A percentile compares a stretch with the other conserved stretches of the same genome.
Conservation (phyloP, 2,113 vertebrate species). For the Chrysochloris asiatica region DNA sequence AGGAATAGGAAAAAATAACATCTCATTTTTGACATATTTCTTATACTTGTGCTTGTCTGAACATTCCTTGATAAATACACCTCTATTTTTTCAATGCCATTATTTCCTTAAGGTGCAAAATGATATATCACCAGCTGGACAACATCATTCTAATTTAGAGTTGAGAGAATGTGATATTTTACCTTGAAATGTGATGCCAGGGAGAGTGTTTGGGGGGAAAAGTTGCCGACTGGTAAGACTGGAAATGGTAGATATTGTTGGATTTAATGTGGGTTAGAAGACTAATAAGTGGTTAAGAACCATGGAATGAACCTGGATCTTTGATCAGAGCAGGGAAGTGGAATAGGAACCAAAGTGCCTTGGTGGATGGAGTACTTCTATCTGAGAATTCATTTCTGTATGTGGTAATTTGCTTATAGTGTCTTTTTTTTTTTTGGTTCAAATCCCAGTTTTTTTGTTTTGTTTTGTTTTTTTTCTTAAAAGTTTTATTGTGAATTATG, state of each 20-base stretch:
- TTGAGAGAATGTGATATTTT: not conserved
- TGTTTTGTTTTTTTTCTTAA: too few relatives aligned
- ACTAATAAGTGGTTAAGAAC: not conserved
- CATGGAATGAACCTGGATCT: not conserved
- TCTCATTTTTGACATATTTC: not conserved
- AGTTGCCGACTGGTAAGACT: not conserved
- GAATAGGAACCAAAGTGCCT: not conserved
- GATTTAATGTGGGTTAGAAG: not conserved
- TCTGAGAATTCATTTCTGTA: not conserved
- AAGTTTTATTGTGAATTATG: too few relatives aligned
- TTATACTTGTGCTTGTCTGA: slow-evolving; percentile 15
- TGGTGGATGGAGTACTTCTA: not conserved
- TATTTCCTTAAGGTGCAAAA: slow-evolving; percentile 29
- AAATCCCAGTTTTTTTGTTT: too few relatives aligned
- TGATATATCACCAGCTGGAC: not conserved
- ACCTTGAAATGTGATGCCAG: not conserved
- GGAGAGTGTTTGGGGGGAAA: not conserved
- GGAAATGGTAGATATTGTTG: slow-evolving; percentile 2
- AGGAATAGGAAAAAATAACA: not conserved
- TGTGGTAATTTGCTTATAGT: not conserved
- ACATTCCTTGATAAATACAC: not conserved
- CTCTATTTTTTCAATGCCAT: not conserved
- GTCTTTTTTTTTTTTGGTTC: too few relatives aligned
- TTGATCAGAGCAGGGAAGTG: not conserved
- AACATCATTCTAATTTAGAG: slow-evolving; percentile 17